phyloP scores from a whole-genome alignment of 2,888 invertebrate genomes.

The Tachystola acroxantha region DNA sequence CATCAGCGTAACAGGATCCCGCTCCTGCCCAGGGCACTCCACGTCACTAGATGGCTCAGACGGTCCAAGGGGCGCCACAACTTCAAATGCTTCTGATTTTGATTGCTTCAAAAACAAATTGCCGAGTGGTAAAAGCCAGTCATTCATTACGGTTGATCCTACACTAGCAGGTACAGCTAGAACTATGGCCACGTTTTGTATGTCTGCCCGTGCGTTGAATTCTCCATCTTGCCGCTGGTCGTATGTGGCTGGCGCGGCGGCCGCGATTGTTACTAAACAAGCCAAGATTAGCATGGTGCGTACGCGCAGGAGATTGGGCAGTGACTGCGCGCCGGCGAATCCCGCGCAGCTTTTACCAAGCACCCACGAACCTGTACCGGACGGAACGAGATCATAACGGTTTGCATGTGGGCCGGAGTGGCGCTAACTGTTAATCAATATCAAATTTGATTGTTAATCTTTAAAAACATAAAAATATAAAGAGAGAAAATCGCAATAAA shows the following conservation, averaged over 20 bases:
- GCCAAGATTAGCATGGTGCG: slow-evolving; percentile 54
- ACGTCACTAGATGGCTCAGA: slow-evolving; percentile 85
- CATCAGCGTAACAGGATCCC: slow-evolving; percentile 83
- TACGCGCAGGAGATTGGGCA: slow-evolving; percentile 39
- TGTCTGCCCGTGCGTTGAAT: slow-evolving; percentile 83
- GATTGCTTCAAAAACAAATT: too few relatives aligned
- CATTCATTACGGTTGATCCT: too few relatives aligned
- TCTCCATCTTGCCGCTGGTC: slow-evolving; percentile 90
- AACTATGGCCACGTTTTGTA: slow-evolving; percentile 85
- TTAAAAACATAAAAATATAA: too few relatives aligned
- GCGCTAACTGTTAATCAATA: too few relatives aligned
- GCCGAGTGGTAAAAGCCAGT: too few relatives aligned
- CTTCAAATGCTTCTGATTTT: slow-evolving; percentile 56
- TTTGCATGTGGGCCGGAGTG: slow-evolving; percentile 34
- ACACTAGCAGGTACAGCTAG: too few relatives aligned
- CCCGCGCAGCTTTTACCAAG: slow-evolving; percentile 66
- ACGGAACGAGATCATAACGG: slow-evolving; percentile 71
- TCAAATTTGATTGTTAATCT: too few relatives aligned
- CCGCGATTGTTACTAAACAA: slow-evolving; percentile 39
- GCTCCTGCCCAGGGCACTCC: slow-evolving; percentile 83
- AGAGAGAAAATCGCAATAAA: too few relatives aligned
- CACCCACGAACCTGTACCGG: slow-evolving; percentile 62
- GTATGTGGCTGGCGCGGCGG: slow-evolving; percentile 60
- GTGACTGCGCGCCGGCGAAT: slow-evolving; percentile 50
- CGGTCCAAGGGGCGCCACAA: slow-evolving; percentile 82